Base-by-base conservation (phyloP, 1,140 invertebrate species). In the Caenorhabditis inopinata region DNA sequence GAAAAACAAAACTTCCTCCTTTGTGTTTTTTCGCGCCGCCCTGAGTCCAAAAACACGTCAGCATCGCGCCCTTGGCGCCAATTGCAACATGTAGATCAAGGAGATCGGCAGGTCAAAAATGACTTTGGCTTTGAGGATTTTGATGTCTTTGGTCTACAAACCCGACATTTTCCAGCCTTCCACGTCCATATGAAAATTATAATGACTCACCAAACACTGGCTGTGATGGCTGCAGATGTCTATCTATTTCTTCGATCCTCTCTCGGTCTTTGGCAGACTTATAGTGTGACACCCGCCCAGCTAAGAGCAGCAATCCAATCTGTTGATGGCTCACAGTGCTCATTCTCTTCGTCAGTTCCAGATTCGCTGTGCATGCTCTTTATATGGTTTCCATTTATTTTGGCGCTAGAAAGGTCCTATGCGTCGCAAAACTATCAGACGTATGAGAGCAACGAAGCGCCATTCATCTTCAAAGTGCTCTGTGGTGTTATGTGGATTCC, bases 401-500 rank as follows among this genome's bases (percentile, higher is more conserved):
- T 68, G 58, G 25, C 27, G n/a, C 12, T 68, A 16, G 58, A 68
- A 27, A 1, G 58, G 38, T 21, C 27, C 58, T 68, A 68, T 11
- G 58, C 58, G 9, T 68, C 58, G 16, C 58, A 68, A 12, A 68
- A 68, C 12, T 68, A 68, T 38, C 32, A 68, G 32, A 21, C 2
- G 5, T 68, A 68, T 21, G 58, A 68, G n/a, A 29, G 21, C 32
- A 68, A 42, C 2, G 58, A 42, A 42, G 29, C 32, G 11, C 32
- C 32, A 7, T 38, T 38, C 6, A 38, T 68, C 2, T 35, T 68
- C 32, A 42, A 68, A 42, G n/a, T 68, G 7, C n/a, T 38, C n/a
- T 68, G 58, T 21, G 58, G 58, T 2, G 58, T 68, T 35, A 68
- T 68, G 58, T 68, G 58, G 58, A 11, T 68, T 11, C 58, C 58